Conservation (phyloP, 2,888 invertebrate species). For the Caenorhabditis sp. region DNA sequence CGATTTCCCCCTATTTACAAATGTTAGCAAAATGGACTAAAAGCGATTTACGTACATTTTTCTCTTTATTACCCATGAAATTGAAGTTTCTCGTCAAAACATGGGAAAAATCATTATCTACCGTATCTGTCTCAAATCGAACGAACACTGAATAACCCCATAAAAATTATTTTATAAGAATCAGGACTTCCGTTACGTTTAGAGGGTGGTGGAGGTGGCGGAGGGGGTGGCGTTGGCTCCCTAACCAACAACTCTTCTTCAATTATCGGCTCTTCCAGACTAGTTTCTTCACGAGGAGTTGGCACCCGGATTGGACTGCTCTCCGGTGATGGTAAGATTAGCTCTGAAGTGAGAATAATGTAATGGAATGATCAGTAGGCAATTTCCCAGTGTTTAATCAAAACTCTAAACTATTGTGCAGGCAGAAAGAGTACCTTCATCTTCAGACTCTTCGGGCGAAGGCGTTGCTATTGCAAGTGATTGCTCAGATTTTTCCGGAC, state of each 20-base stretch:
- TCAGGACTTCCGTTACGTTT: conserved; percentile 41
- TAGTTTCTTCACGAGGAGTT: conserved; percentile 51
- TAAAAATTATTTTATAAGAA: too few relatives aligned
- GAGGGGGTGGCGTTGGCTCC: too few relatives aligned
- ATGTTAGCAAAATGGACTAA: too few relatives aligned
- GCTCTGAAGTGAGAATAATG: conserved; percentile 7
- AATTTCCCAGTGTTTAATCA: background rate
- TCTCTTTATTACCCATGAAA: too few relatives aligned
- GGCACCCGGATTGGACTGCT: conserved; percentile 44
- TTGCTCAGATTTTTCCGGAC: conserved; percentile 21
- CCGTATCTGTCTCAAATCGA: too few relatives aligned
- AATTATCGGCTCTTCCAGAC: too few relatives aligned
- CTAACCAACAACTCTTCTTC: too few relatives aligned
- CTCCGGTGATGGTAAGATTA: conserved; percentile 49
- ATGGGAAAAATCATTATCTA: too few relatives aligned
- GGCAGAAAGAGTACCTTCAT: conserved; percentile 25
- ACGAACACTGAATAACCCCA: too few relatives aligned
- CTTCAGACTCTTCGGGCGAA: conserved; percentile 40
- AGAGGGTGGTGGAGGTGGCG: conserved; percentile 50
- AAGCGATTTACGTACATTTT: too few relatives aligned
- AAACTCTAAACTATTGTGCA: too few relatives aligned
- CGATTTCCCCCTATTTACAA: too few relatives aligned
- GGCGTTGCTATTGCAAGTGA: conserved; percentile 40
- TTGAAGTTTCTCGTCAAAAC: background rate
- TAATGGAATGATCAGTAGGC: background rate